Evolutionary conservation across 1,140 invertebrate species (phyloP).

Genomic region (Argopecten irradians): DNA sequence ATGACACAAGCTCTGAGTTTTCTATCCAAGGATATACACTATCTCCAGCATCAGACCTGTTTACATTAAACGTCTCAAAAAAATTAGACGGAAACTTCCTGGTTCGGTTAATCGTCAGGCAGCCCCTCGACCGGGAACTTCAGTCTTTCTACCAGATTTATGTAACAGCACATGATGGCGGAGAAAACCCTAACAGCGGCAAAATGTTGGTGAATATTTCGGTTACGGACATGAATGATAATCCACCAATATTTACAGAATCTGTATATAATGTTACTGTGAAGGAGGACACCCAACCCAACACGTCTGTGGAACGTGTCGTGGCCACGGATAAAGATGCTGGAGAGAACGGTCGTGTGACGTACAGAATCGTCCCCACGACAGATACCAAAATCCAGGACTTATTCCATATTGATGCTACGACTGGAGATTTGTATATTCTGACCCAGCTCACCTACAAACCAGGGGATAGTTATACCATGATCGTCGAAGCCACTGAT

Average conservation of each 20-base stretch:
- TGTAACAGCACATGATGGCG: slow-evolving; percentile 92
- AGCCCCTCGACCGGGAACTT: slow-evolving; percentile 88
- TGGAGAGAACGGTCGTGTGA: slow-evolving; percentile 90
- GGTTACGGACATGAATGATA: slow-evolving; percentile 63
- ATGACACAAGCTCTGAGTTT: slow-evolving; percentile 74
- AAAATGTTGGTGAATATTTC: slow-evolving; percentile 50
- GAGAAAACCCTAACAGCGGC: slow-evolving; percentile 89
- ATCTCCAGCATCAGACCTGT: slow-evolving; percentile 78
- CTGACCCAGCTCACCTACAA: slow-evolving; percentile 45
- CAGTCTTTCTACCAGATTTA: slow-evolving; percentile 86
- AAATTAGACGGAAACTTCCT: slow-evolving; percentile 69
- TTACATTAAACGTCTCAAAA: slow-evolving; percentile 81
- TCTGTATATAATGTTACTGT: slow-evolving; percentile 87
- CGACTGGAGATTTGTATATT: slow-evolving; percentile 46
- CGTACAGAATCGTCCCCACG: slow-evolving; percentile 79
- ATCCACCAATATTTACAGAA: slow-evolving; percentile 82
- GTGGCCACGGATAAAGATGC: slow-evolving; percentile 90
- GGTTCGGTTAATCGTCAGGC: slow-evolving; percentile 69
- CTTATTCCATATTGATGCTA: slow-evolving; percentile 46
- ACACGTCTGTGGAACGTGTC: slow-evolving; percentile 82
- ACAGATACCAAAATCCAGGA: slow-evolving; percentile 35
- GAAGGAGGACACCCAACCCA: slow-evolving; percentile 88
- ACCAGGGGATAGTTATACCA: slow-evolving; percentile 45
- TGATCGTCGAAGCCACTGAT: slow-evolving; percentile 63
- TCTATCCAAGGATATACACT: slow-evolving; percentile 53